Base-by-base conservation (phyloP, 2,113 vertebrate species). In the Amia ocellicauda region DNA sequence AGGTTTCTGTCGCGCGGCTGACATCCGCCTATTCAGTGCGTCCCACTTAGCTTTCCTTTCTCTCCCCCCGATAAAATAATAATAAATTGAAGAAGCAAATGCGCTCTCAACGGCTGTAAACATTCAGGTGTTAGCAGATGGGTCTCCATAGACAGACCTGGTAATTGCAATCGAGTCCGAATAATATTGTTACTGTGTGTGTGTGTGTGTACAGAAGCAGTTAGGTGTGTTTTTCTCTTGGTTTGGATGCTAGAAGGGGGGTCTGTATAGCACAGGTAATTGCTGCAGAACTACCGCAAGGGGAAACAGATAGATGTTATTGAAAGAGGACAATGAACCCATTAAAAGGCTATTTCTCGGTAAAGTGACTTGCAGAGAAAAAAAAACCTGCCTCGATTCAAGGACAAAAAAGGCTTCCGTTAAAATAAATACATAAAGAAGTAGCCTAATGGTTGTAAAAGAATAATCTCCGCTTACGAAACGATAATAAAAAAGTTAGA, bases 41-140 rank as follows among this genome's bases (percentile, higher is more conserved):
- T 47, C 58, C 47, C 29, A 45, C 58, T 55, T 66, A 70, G 62
- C 69, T 67, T 40, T 60, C 10, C 10, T 47, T 50, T 16, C 11
- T 24, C 24, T 53, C 47, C 22, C 43, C 16, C n/a, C 59, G 49
- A 58, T 61, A 66, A 69, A 78, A 74, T 59, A 71, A 73, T 45
- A 69, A 73, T 70, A 65, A 70, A 70, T 66, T 50, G 47, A 50
- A 50, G 7, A 7, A 7, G 20, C 7, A 50, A 50, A 50, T 50
- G 47, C 17, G 62, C 55, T 66, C 69, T 73, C 66, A 71, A 78
- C 69, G 65, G 58, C 73, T 63, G 47, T 31, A 63, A 62, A 63
- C 60, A 69, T 71, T 72, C 50, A 69, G 54, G 50, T 63, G 64
- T 68, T 65, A 71, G 71, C 76, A 75, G 71, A 78, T 75, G 73